Evolutionary conservation across 1,140 invertebrate species (phyloP).

Genomic region (Scylla paramamosain): DNA sequence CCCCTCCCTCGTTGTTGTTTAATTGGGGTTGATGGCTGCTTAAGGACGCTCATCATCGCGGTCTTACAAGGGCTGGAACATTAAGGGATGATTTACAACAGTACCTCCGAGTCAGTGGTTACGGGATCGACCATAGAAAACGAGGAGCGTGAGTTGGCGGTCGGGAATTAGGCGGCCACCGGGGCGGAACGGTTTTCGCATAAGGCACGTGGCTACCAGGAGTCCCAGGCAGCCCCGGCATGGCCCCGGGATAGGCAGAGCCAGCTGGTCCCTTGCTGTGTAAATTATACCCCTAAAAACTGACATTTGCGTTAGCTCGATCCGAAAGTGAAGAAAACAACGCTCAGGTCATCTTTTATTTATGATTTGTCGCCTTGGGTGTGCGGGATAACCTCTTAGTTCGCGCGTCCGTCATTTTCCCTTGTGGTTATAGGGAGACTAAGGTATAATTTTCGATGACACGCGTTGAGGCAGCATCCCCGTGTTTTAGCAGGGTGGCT

Average conservation of each 20-base stretch:
- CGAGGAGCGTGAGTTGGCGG: constrained; percentile 55
- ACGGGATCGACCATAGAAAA: constrained; percentile 62
- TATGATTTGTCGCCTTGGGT: constrained; percentile 12
- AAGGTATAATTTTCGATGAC: background rate
- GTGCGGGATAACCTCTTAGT: background rate
- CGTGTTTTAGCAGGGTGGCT: background rate
- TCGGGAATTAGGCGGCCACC: constrained; percentile 59
- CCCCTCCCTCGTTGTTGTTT: background rate
- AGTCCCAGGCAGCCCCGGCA: background rate
- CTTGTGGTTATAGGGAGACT: background rate
- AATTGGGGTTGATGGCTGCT: background rate
- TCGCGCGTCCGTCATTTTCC: constrained; percentile 17
- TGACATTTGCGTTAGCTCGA: background rate
- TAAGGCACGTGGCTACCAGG: constrained; percentile 68
- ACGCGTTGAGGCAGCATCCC: constrained; percentile 7
- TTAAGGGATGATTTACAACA: constrained; percentile 2
- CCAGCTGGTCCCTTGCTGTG: background rate
- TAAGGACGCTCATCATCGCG: background rate
- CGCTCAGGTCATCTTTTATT: background rate
- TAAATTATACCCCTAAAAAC: background rate
- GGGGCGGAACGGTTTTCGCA: constrained; percentile 62
- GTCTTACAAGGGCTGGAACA: background rate
- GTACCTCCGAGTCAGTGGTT: background rate
- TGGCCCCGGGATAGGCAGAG: background rate
- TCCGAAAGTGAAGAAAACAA: background rate